phyloP scores from a whole-genome alignment of 2,888 invertebrate species.

The Trimorus sp. region DNA sequence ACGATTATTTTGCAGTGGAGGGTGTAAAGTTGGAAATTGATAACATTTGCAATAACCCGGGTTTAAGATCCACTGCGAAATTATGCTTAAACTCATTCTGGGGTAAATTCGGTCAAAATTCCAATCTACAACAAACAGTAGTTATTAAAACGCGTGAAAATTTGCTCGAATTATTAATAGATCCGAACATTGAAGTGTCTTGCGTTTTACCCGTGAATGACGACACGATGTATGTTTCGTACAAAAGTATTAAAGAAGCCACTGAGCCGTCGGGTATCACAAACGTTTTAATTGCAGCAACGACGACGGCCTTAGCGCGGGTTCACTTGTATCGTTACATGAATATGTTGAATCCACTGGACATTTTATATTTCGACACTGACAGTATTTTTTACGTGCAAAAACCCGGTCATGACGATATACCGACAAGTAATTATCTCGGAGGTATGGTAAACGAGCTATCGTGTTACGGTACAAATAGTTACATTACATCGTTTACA shows the following conservation, averaged over 20 bases:
- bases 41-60: constrained; percentile 41
- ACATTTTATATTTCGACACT: constrained; percentile 45
- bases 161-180: neutral
- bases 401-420: neutral
- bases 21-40: constrained; percentile 12
- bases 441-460: neutral
- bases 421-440: neutral
- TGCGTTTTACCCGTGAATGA: constrained; percentile 14
- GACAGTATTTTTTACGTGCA: constrained; percentile 3
- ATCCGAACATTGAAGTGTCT: constrained; percentile 10
- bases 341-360: constrained; percentile 68
- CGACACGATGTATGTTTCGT: constrained; percentile 3
- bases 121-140: constrained; percentile 13
- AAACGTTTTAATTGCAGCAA: constrained; percentile 7
- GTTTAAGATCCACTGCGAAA: constrained; percentile 28
- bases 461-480: neutral
- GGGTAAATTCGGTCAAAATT: constrained; percentile 42
- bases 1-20: constrained; percentile 17
- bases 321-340: constrained; percentile 73
- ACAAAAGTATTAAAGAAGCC: constrained; percentile 9
- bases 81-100: constrained; percentile 48
- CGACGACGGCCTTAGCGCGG: constrained; percentile 34
- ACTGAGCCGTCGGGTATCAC: neutral
- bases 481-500: neutral
- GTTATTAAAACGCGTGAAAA: constrained; percentile 23